Evolutionary conservation across 2,888 invertebrate species (phyloP).

Genomic region (Drosophila basisetae): DNA sequence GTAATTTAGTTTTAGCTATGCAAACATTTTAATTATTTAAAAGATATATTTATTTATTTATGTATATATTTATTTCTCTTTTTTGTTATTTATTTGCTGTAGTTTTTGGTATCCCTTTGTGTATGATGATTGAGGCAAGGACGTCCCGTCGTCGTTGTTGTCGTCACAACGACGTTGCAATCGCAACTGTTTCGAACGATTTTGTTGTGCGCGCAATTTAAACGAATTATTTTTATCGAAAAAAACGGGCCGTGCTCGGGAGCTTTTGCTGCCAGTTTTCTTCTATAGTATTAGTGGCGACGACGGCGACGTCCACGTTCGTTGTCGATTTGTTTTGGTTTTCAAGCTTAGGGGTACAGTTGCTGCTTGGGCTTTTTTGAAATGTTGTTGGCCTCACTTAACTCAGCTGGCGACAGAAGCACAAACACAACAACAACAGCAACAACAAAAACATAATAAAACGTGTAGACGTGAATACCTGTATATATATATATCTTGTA

Average conservation of each 20-base stretch:
- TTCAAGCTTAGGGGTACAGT: conserved; percentile 69
- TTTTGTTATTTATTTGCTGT: conserved; percentile 14
- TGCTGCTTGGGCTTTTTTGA: conserved; percentile 71
- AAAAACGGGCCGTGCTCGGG: conserved; percentile 50
- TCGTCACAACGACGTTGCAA: conserved; percentile 71
- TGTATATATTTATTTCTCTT: neutral
- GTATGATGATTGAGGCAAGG: conserved; percentile 38
- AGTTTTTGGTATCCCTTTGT: conserved; percentile 25
- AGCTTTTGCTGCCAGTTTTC: conserved; percentile 63
- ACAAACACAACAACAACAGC: neutral
- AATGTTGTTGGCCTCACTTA: conserved; percentile 71
- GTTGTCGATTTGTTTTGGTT: conserved; percentile 71
- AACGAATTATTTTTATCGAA: conserved; percentile 78
- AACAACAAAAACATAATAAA: conserved; percentile 43
- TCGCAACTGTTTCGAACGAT: conserved; percentile 69
- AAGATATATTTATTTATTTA: conserved; percentile 6
- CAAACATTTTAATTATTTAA: conserved; percentile 49
- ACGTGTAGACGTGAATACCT: conserved; percentile 25
- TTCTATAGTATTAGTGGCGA: conserved; percentile 46
- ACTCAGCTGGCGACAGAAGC: conserved; percentile 40
- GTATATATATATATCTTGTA: neutral
- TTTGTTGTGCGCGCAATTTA: conserved; percentile 77
- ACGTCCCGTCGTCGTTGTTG: conserved; percentile 62
- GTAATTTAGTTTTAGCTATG: conserved; percentile 52
- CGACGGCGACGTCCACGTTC: conserved; percentile 27